A percentile compares a stretch with the other conserved stretches of the same genome.
Conservation (phyloP, 1,140 invertebrate species). For the Cyphomyrmex costatus region DNA sequence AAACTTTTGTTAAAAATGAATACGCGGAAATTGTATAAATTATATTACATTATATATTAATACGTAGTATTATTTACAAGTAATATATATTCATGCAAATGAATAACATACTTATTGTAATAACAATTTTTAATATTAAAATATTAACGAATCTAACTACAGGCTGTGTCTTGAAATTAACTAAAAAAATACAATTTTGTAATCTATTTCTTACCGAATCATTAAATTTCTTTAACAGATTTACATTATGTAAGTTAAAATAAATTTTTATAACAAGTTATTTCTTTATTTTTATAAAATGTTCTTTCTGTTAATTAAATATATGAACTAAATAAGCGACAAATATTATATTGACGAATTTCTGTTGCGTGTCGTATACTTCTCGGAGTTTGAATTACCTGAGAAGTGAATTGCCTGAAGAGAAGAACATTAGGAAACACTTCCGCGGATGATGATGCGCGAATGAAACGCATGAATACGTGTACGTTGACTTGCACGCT, state of each 20-base stretch:
- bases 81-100: too few species aligned
- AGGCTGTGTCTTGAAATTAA: neutral
- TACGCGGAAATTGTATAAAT: neutral
- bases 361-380: neutral
- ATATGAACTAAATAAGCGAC: neutral
- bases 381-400: neutral
- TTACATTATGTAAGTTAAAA: neutral
- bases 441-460: neutral
- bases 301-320: neutral
- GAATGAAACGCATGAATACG: constrained; percentile 55
- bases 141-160: too few species aligned
- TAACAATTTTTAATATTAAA: too few species aligned
- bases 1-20: neutral
- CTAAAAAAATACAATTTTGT: neutral
- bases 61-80: neutral
- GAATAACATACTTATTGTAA: too few species aligned
- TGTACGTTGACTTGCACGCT: constrained; percentile 38
- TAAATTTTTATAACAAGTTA: neutral
- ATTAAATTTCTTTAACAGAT: constrained; percentile 15
- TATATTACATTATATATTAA: neutral
- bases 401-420: neutral
- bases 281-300: constrained; percentile 2
- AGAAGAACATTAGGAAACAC: neutral
- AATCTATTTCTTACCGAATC: neutral
- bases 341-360: neutral